Conservation (phyloP, 2,113 vertebrate genomes). For the Pimephales promelas region DNA sequence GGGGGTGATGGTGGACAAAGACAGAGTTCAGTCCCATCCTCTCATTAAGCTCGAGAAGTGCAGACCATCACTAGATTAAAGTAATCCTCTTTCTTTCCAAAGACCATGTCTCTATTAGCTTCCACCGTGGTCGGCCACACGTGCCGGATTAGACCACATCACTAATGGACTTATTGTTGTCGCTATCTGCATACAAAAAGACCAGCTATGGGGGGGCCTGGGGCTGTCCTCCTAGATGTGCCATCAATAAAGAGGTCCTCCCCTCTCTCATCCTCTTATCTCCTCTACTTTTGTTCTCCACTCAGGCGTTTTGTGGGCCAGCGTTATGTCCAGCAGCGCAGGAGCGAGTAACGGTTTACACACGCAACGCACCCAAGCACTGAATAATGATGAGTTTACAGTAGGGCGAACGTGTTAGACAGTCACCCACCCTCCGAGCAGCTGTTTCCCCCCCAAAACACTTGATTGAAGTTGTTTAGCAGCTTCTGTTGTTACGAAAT, state of each 20-base stretch:
- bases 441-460: conserved; percentile 19
- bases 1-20: conserved; percentile 40
- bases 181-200: conserved; percentile 64
- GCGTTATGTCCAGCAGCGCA: conserved; percentile 46
- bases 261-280: conserved; percentile 41
- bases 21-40: conserved; percentile 35
- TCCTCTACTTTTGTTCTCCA: conserved; percentile 54
- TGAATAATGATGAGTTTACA: conserved; percentile 38
- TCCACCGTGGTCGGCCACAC: conserved; percentile 65
- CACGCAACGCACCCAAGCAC: conserved; percentile 29
- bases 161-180: conserved; percentile 71
- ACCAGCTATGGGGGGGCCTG: conserved; percentile 45
- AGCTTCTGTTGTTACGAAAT: not conserved
- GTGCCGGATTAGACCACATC: conserved; percentile 68
- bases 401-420: not conserved
- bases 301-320: conserved; percentile 44
- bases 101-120: conserved; percentile 77
- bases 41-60: conserved; percentile 37
- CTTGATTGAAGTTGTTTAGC: conserved; percentile 26
- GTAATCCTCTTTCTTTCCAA: conserved; percentile 75
- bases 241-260: conserved; percentile 59
- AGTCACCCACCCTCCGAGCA: conserved; percentile 33
- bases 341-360: conserved; percentile 20
- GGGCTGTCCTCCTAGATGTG: conserved; percentile 24
- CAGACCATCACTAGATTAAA: conserved; percentile 76